phyloP scores from a whole-genome alignment of 2,797 vertebrate species.

The Sebastes taczanowskii region DNA sequence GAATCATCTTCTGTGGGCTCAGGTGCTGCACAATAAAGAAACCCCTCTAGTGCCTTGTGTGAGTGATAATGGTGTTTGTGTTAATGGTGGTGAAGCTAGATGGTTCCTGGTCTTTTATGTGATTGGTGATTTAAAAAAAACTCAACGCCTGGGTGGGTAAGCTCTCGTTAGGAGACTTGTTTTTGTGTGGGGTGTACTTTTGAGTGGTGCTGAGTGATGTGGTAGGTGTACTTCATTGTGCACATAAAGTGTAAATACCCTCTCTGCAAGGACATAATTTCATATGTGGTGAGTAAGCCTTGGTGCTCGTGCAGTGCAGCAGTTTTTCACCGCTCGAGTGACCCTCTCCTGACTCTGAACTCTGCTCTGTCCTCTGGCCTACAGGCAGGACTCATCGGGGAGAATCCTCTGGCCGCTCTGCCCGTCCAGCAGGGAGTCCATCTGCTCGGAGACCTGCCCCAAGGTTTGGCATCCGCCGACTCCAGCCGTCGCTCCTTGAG shows the following conservation, averaged over 20 bases:
- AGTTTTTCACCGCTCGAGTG: background rate
- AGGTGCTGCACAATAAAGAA: conserved; percentile 86
- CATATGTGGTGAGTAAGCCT: conserved; percentile 53
- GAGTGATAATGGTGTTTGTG: conserved; percentile 77
- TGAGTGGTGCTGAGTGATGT: conserved; percentile 53
- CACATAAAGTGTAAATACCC: conserved; percentile 31
- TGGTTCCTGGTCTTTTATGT: conserved; percentile 13
- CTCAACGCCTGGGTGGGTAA: conserved; percentile 40
- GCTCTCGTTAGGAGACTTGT: conserved; percentile 24
- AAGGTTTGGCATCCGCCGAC: conserved; percentile 78
- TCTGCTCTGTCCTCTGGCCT: conserved; percentile 39
- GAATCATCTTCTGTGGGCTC: conserved; percentile 85
- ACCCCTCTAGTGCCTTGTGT: conserved; percentile 78
- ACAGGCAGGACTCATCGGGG: conserved; percentile 90
- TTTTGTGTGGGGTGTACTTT: conserved; percentile 36
- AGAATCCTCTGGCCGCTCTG: conserved; percentile 85
- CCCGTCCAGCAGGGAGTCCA: conserved; percentile 83
- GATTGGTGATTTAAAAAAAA: background rate
- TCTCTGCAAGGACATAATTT: conserved; percentile 21
- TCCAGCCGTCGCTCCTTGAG: conserved; percentile 30
- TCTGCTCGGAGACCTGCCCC: conserved; percentile 86
- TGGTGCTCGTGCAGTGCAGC: background rate
- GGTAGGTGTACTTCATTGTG: conserved; percentile 43
- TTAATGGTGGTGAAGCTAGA: conserved; percentile 22
- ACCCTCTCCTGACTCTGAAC: conserved; percentile 56